Evolutionary conservation across 2,888 invertebrate genomes (phyloP).

Genomic region (Cepaea hortensis): DNA sequence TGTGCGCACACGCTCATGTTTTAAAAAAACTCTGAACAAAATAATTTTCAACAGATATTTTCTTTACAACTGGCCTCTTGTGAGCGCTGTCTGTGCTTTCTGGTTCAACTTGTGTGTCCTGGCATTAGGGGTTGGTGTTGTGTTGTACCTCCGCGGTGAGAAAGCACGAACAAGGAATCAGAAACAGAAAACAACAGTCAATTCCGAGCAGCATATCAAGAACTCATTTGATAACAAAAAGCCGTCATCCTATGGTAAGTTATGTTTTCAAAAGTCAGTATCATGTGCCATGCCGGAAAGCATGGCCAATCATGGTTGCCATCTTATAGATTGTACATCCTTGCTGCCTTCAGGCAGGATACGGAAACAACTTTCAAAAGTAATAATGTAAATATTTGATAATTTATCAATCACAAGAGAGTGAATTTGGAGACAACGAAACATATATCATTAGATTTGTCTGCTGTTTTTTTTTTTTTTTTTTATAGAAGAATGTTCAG

Average conservation of each 20-base stretch:
- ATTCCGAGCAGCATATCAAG: not conserved
- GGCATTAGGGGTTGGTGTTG: not conserved
- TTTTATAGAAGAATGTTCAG: too few species aligned
- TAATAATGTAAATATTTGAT: not conserved
- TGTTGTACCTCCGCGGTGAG: not conserved
- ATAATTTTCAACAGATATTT: conserved; percentile 80
- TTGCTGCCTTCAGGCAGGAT: too few species aligned
- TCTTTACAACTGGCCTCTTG: conserved; percentile 93
- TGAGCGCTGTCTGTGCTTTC: conserved; percentile 88
- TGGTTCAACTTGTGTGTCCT: conserved; percentile 79
- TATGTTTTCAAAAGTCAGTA: too few species aligned
- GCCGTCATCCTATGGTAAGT: not conserved
- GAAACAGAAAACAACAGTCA: not conserved
- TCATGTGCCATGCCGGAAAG: too few species aligned
- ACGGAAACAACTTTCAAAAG: not conserved
- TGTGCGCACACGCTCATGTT: too few species aligned
- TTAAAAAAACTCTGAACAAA: too few species aligned
- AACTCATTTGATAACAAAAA: not conserved
- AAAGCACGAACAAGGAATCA: not conserved
- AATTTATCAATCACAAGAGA: too few species aligned
- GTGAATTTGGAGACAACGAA: too few species aligned
- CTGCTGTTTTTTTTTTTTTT: too few species aligned
- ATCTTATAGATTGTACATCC: too few species aligned
- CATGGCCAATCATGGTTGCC: too few species aligned
- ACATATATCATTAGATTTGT: too few species aligned